Conservation (phyloP, 2,888 invertebrate genomes). For the Anthophora plumipes region DNA sequence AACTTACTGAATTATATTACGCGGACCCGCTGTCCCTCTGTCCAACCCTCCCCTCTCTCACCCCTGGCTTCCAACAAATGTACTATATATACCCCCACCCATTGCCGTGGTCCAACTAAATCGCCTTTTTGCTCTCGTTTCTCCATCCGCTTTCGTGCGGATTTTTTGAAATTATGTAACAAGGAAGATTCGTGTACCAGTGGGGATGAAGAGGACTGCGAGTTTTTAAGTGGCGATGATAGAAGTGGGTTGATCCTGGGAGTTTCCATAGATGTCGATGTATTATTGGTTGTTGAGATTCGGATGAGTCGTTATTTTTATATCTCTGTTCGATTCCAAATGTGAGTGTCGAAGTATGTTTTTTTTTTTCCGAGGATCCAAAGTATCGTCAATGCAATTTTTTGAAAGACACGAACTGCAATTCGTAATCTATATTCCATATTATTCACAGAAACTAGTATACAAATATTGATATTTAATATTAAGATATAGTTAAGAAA, state of each 20-base stretch:
- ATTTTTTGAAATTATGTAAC: slow-evolving; percentile 52
- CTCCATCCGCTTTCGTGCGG: slow-evolving; percentile 21
- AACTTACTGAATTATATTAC: slow-evolving; percentile 84
- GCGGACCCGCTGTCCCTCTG: slow-evolving; percentile 73
- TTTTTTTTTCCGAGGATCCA: too few relatives aligned
- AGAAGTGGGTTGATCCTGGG: neutral
- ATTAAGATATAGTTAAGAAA: too few relatives aligned
- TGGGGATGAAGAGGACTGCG: too few relatives aligned
- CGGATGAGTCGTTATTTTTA: too few relatives aligned
- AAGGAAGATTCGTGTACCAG: neutral
- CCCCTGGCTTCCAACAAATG: slow-evolving; percentile 17
- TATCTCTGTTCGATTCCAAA: too few relatives aligned
- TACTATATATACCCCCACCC: slow-evolving; percentile 20
- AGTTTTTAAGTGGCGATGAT: neutral
- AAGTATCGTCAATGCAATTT: too few relatives aligned
- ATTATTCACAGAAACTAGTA: too few relatives aligned
- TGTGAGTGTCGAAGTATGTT: too few relatives aligned
- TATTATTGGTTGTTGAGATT: neutral
- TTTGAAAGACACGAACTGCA: too few relatives aligned
- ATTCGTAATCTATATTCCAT: too few relatives aligned
- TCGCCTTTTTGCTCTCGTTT: slow-evolving; percentile 30
- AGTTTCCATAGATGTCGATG: neutral
- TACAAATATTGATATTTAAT: too few relatives aligned
- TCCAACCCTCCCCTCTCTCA: slow-evolving; percentile 35
- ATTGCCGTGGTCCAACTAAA: slow-evolving; percentile 12